Evolutionary conservation across 2,797 vertebrate species (phyloP), one percentile per base, ranked within the genome.

Genomic region (Buceros bicornis): DNA sequence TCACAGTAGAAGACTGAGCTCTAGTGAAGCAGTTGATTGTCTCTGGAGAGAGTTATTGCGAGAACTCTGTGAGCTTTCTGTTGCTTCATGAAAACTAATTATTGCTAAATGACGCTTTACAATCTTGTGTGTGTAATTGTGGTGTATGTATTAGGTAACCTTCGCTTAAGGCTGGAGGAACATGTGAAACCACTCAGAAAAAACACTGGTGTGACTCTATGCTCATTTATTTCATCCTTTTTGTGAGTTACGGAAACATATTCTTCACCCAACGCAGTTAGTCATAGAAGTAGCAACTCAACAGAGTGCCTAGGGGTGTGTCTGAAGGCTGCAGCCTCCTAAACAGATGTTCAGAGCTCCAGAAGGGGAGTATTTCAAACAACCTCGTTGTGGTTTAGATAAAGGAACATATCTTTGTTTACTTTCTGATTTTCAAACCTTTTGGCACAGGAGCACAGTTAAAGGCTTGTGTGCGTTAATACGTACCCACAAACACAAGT

Each of bases 81-180:
- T 96, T 97, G 93, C 96, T 97, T 93, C 66, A 66, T 88, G 62
- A 94, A 97, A 98, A 97, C 96, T 95, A 97, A 96, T 97, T 96
- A 95, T 95, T 97, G 85, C 58, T 93, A 94, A 97, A 95, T 95
- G 96, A 90, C 82, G 84, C 73, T 97, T 96, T 33, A 87, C 96
- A 97, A 95, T 88, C 82, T 96, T 95, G 62, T 79, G 89, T 96
- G 87, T 33, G 54, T 87, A 80, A 92, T 95, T 67, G 56, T 54
- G n/a, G 73, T 70, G 5, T 31, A 20, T 31, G 28, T 48, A 78
- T 65, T 61, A 90, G 54, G 40, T 73, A 92, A 73, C 56, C 57
- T 95, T 88, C 42, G 95, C 90, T 95, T 93, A 96, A 89, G 64
- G 71, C 88, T 92, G 67, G 26, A 60, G 48, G 48, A 94, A 79